Conservation (phyloP, 2,888 invertebrate species). For the Drosophila bunnanda region DNA sequence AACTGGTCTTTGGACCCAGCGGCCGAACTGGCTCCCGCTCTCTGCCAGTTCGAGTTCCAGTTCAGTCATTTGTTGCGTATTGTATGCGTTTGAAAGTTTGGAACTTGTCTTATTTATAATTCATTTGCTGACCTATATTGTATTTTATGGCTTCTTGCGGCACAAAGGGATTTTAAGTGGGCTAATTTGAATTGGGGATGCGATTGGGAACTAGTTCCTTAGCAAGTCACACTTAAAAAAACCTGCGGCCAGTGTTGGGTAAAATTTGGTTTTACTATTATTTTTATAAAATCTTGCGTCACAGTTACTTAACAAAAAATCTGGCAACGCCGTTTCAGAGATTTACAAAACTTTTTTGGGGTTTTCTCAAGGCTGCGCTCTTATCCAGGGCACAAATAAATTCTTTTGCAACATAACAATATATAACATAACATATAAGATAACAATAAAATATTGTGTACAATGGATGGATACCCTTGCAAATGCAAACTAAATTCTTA, state of each 20-base stretch:
- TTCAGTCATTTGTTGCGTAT: neutral
- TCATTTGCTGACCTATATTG: neutral
- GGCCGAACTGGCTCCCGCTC: constrained; percentile 6
- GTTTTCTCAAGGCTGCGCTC: too few species aligned
- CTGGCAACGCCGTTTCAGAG: neutral
- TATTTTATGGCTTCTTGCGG: neutral
- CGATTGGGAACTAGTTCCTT: neutral
- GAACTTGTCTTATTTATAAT: neutral
- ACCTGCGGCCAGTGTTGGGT: neutral
- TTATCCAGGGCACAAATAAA: too few species aligned
- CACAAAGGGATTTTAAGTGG: neutral
- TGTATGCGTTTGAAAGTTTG: neutral
- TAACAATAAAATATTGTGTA: too few species aligned
- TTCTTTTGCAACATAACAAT: too few species aligned
- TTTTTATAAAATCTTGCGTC: neutral
- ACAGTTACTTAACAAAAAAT: neutral
- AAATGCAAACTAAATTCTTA: too few species aligned
- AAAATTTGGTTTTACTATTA: neutral
- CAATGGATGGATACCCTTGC: too few species aligned
- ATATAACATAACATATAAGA: too few species aligned
- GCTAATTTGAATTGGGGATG: neutral
- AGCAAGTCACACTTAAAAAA: neutral
- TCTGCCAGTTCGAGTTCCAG: constrained; percentile 5
- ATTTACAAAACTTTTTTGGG: neutral
- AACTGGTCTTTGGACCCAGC: constrained; percentile 35